Evolutionary conservation across 2,888 invertebrate species (phyloP), one percentile per base, ranked within the genome.

Genomic region (Melanotus villosus): DNA sequence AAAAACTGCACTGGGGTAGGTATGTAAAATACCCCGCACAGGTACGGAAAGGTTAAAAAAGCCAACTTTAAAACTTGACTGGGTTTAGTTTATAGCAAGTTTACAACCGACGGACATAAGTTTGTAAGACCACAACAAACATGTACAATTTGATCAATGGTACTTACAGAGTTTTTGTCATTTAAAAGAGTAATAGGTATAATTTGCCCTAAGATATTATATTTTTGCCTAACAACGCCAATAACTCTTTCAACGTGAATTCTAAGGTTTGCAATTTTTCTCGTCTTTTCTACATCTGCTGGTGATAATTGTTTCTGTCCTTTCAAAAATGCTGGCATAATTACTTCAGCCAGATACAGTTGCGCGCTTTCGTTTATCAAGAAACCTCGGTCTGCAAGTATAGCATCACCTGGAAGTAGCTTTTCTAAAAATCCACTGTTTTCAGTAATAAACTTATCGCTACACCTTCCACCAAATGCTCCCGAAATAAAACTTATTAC

Each of bases 311-410:
- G 56, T n/a, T 36, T 56, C 18, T 14, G 32, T 1, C 36, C 56
- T 38, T 56, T 56, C n/a, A n/a, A 1, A 56, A 56, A 56, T 1
- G 56, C 21, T n/a, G 56, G 56, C 1, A 1, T 9, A n/a, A 19
- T 12, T n/a, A 56, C 19, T 36, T 56, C 12, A 1, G 56, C 56
- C 1, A n/a, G 10, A 38, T 12, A 36, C n/a, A 36, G 6, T 12
- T 9, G 5, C 4, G 21, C 7, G 1, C 16, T n/a, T 5, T 34
- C 21, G 1, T 56, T 1, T 5, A 56, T 56, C 2, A 9, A 2
- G 16, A 36, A 56, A n/a, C 56, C 56, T 38, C 36, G 1, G 12
- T 56, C 56, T 36, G 56, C 38, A 32, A 56, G 6, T 12, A 56
- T 16, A 3, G 14, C n/a, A 36, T 56, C 36, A n/a, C 38, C 56